Conservation (phyloP, 2,888 invertebrate species). For the Altica lythri region DNA sequence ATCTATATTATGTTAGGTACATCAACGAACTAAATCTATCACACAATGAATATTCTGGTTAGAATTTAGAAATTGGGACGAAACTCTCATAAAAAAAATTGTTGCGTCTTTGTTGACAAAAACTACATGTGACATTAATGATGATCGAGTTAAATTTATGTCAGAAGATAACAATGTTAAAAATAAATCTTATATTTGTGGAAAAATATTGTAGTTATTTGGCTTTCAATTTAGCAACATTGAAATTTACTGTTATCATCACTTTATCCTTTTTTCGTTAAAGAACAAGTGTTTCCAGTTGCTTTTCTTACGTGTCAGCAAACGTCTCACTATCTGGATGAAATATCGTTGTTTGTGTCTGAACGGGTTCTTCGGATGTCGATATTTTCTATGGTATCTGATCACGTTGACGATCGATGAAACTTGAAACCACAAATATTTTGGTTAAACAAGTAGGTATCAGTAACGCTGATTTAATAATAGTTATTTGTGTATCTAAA, state of each 20-base stretch:
- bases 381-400: constrained; percentile 13
- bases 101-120: background rate
- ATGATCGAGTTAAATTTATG: background rate
- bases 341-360: constrained; percentile 22
- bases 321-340: constrained; percentile 15
- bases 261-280: constrained; percentile 7
- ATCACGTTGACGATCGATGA: constrained; percentile 16
- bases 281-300: constrained; percentile 13
- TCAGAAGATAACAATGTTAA: background rate
- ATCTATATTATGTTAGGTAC: too few species aligned
- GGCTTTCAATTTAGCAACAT: background rate
- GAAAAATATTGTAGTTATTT: background rate
- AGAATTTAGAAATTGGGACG: background rate
- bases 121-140: background rate
- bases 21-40: too few species aligned
- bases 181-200: background rate
- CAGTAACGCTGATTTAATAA: too few species aligned
- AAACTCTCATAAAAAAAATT: background rate
- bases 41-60: constrained; percentile 7
- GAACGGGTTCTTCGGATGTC: constrained; percentile 4
- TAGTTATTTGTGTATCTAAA: too few species aligned
- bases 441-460: too few species aligned
- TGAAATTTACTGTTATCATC: constrained; percentile 7
- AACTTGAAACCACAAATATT: constrained; percentile 8
- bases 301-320: constrained; percentile 11